Percentiles rank a stretch among this genome's conserved stretches.
Conservation (phyloP, 1,140 invertebrate species). For the Dreissena rostriformis region DNA sequence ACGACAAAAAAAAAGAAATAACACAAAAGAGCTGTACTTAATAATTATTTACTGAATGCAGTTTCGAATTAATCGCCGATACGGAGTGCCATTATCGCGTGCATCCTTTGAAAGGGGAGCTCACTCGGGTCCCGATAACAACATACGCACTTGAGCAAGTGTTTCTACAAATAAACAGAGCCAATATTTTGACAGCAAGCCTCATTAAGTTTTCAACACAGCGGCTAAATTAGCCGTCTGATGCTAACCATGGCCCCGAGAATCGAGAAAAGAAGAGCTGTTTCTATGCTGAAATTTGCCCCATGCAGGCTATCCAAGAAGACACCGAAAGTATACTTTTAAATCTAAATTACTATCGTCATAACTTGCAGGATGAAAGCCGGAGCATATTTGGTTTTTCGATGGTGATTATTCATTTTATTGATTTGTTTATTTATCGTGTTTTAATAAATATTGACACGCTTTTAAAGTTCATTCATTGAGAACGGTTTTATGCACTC, state of each 20-base stretch:
- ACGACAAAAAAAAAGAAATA: not conserved
- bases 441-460: not conserved
- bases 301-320: not conserved
- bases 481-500: no score
- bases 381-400: not conserved
- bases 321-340: not conserved
- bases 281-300: not conserved
- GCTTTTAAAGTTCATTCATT: not conserved
- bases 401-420: no score
- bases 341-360: no score
- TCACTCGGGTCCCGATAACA: no score
- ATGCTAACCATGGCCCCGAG: slow-evolving; percentile 32
- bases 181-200: slow-evolving; percentile 38
- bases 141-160: not conserved
- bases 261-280: slow-evolving; percentile 19
- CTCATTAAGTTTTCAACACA: slow-evolving; percentile 51
- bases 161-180: slow-evolving; percentile 51
- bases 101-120: not conserved
- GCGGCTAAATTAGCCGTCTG: slow-evolving; percentile 41
- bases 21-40: not conserved
- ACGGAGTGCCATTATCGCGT: not conserved
- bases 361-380: not conserved
- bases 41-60: not conserved
- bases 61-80: not conserved
- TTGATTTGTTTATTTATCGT: not conserved